A percentile compares a stretch with the other conserved stretches of the same genome.
Conservation (phyloP, 2,113 vertebrate species). For the Gobio gobio region DNA sequence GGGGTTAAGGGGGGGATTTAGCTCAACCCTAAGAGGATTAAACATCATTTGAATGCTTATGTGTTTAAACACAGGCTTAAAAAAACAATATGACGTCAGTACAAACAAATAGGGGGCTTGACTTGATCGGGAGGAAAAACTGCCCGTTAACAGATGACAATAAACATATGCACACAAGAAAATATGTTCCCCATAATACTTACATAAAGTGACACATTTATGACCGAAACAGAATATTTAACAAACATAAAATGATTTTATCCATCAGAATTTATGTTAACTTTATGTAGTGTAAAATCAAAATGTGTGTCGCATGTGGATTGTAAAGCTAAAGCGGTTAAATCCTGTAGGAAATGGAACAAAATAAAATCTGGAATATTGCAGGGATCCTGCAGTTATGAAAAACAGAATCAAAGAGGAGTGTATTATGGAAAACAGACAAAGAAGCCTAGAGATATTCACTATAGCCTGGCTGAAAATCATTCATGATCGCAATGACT, state of each 20-base stretch:
- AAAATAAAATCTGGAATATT: constrained; percentile 18
- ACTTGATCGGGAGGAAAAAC: constrained; percentile 28
- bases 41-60: constrained; percentile 65
- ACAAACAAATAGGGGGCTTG: constrained; percentile 55
- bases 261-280: background rate
- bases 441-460: background rate
- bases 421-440: background rate
- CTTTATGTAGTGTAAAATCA: background rate
- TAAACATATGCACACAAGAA: constrained; percentile 32
- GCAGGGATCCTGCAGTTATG: constrained; percentile 10
- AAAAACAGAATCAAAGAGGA: constrained; percentile 24
- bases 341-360: constrained; percentile 17
- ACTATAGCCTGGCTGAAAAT: background rate
- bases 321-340: background rate
- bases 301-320: background rate
- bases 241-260: background rate
- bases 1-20: constrained; percentile 55
- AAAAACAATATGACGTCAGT: constrained; percentile 56
- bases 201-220: background rate
- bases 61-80: constrained; percentile 66
- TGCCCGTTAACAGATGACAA: constrained; percentile 34
- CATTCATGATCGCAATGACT: background rate
- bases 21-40: constrained; percentile 63
- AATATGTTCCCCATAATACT: background rate
- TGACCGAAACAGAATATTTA: background rate